phyloP scores from a whole-genome alignment of 2,797 vertebrate genomes.

The Sebastes trivittatus region DNA sequence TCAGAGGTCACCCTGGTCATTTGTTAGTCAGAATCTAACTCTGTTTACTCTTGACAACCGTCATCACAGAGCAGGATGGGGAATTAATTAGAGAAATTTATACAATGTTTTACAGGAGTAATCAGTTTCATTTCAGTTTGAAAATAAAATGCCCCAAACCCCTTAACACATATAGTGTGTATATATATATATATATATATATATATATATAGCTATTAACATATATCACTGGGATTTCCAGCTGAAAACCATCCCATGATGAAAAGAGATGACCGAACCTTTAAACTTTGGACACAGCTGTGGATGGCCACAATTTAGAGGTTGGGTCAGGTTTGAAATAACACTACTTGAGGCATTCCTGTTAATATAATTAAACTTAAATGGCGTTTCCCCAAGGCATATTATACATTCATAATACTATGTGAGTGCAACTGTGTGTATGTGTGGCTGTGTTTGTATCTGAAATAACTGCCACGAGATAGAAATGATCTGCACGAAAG shows the following conservation, averaged over 20 bases:
- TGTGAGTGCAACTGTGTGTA: slow-evolving; percentile 29
- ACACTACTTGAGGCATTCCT: slow-evolving; percentile 59
- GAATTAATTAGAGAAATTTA: slow-evolving; percentile 20
- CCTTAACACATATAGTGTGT: background rate
- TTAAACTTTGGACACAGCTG: slow-evolving; percentile 34
- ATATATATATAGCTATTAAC: background rate
- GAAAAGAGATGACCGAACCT: slow-evolving; percentile 18
- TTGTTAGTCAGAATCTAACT: slow-evolving; percentile 28
- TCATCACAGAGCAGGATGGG: slow-evolving; percentile 22
- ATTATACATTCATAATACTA: slow-evolving; percentile 81
- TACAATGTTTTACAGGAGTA: slow-evolving; percentile 37
- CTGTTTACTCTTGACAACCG: background rate
- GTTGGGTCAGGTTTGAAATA: slow-evolving; percentile 28
- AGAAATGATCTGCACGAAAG: slow-evolving; percentile 53
- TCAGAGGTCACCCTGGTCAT: slow-evolving; percentile 48
- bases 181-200: background rate
- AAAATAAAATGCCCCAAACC: slow-evolving; percentile 58
- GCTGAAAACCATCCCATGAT: slow-evolving; percentile 33
- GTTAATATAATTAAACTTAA: slow-evolving; percentile 55
- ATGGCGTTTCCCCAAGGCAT: slow-evolving; percentile 68
- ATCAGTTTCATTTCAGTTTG: slow-evolving; percentile 23
- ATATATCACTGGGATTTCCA: slow-evolving; percentile 21
- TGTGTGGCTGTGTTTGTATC: slow-evolving; percentile 25
- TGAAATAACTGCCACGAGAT: slow-evolving; percentile 44
- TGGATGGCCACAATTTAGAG: slow-evolving; percentile 33